Evolutionary conservation across 2,888 invertebrate species (phyloP).

Genomic region (Cephonodes hylas): DNA sequence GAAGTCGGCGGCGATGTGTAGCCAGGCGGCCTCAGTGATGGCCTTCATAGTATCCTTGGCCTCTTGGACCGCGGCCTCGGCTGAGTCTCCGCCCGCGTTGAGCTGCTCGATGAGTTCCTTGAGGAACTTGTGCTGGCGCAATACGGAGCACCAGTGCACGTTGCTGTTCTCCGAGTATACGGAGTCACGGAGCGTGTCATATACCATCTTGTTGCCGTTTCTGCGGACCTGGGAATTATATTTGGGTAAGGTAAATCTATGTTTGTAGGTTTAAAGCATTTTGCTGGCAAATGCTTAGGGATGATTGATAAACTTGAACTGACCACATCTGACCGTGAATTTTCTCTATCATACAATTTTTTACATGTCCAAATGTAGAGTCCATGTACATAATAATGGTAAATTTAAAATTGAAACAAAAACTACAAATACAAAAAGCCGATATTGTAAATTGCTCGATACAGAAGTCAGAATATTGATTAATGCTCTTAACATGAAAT

Average conservation of each 20-base stretch:
- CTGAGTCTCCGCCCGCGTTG: conserved; percentile 71
- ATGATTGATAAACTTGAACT: no score
- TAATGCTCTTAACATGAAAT: not conserved
- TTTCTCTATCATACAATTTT: no score
- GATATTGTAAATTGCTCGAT: no score
- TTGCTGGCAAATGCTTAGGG: no score
- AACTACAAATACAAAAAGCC: no score
- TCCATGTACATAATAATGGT: no score
- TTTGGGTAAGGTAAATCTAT: not conserved
- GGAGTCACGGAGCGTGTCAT: conserved; percentile 61
- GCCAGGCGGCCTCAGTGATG: conserved; percentile 81
- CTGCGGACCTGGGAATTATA: conserved; percentile 51
- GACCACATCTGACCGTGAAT: no score
- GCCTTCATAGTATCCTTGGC: conserved; percentile 80
- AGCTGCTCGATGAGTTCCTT: conserved; percentile 83
- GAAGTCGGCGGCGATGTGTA: conserved; percentile 88
- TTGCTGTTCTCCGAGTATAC: conserved; percentile 84
- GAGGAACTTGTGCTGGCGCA: conserved; percentile 89
- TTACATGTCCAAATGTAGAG: no score
- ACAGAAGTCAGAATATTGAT: not conserved
- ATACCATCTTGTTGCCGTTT: conserved; percentile 85
- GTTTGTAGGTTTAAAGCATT: not conserved
- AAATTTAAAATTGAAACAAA: no score
- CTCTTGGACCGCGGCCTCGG: conserved; percentile 66
- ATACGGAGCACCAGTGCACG: conserved; percentile 84